These are phyloP conservation scores for Xestia xanthographa DNA, from an alignment of 2,888 invertebrate genomes.

Conservation along the genomic window DNA sequence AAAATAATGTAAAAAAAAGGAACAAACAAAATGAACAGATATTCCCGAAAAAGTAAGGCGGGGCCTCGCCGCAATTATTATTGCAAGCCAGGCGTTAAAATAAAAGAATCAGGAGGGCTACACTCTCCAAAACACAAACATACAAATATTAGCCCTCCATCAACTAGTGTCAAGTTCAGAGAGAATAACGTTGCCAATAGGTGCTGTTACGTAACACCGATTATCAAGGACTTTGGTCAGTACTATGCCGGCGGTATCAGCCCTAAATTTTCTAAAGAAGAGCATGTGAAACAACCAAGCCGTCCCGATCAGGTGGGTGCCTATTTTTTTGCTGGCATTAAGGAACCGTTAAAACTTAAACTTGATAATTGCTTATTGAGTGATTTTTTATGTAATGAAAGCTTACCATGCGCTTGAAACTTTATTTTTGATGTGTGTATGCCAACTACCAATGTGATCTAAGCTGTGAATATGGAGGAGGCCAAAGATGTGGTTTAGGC, in stretches of 20 bases:
- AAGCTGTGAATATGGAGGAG: neutral
- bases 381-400: too few relatives aligned
- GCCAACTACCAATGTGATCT: neutral
- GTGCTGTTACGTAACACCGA: constrained; percentile 74
- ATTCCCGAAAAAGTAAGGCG: constrained; percentile 66
- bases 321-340: neutral
- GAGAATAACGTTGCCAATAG: constrained; percentile 70
- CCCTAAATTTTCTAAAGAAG: neutral
- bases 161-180: constrained; percentile 49
- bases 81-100: constrained; percentile 36
- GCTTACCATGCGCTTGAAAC: constrained; percentile 7
- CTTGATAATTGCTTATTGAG: too few relatives aligned
- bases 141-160: constrained; percentile 54
- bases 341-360: too few relatives aligned
- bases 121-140: constrained; percentile 41
- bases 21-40: constrained; percentile 73
- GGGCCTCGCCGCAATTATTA: constrained; percentile 29
- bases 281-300: neutral
- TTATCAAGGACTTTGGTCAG: constrained; percentile 71
- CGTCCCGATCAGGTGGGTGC: constrained; percentile 24
- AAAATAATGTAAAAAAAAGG: neutral
- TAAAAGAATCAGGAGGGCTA: constrained; percentile 65
- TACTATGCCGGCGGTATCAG: constrained; percentile 15
- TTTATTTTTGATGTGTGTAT: neutral
- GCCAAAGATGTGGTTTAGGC: neutral